phyloP scores from a whole-genome alignment of 2,888 invertebrate genomes.

The Caenorhabditis virilis region DNA sequence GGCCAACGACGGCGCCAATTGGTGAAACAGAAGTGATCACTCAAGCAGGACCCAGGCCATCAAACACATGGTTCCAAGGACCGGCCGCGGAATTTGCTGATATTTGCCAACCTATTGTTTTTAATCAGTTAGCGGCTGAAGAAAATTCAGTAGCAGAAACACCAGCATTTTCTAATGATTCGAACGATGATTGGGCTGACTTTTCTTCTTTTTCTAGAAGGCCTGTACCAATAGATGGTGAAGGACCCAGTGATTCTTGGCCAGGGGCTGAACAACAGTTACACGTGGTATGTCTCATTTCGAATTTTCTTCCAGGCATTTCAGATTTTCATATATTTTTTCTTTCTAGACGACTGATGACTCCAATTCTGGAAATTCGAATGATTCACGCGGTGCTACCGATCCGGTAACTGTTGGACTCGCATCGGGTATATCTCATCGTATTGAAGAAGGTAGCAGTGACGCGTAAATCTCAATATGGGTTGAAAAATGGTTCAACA shows the following conservation, averaged over 20 bases:
- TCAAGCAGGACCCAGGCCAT: constrained; percentile 16
- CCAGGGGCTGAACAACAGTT: constrained; percentile 15
- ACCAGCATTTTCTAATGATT: too few relatives aligned
- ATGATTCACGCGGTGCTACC: too few relatives aligned
- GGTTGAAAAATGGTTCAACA: too few relatives aligned
- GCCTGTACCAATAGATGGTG: neutral
- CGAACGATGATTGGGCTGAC: constrained; percentile 28
- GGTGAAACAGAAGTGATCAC: constrained; percentile 23
- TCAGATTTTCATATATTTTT: neutral
- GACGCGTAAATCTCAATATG: constrained; percentile 16
- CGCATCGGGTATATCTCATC: constrained; percentile 27
- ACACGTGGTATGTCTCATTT: constrained; percentile 13
- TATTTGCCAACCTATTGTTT: neutral
- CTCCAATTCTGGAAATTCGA: constrained; percentile 8
- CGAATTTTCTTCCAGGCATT: neutral
- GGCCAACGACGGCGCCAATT: constrained; percentile 25
- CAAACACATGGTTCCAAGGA: constrained; percentile 15
- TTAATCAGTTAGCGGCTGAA: constrained; percentile 1
- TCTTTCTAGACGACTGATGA: neutral
- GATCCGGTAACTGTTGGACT: constrained; percentile 23
- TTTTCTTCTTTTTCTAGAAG: constrained; percentile 23
- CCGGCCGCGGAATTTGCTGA: neutral
- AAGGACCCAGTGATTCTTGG: too few relatives aligned
- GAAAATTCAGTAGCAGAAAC: neutral
- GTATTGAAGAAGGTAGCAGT: constrained; percentile 10